Percentiles rank a stretch among this genome's conserved stretches.
phyloP scores from a whole-genome alignment of 2,113 vertebrate species.

The Gymnocephalus cernua region DNA sequence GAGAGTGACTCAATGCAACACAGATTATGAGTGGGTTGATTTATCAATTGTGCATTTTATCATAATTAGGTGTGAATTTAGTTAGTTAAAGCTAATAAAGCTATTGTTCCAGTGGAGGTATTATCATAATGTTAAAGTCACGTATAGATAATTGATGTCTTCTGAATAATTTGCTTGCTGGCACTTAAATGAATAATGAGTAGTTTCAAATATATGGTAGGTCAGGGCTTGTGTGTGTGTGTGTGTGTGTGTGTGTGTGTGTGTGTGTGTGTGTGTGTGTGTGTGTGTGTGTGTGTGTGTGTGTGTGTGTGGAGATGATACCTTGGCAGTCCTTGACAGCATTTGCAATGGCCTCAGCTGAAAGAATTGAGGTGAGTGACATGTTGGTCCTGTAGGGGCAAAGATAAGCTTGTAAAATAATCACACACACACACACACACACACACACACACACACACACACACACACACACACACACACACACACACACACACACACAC shows the following conservation, averaged over 20 bases:
- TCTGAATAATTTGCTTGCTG: background rate
- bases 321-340: constrained; percentile 97
- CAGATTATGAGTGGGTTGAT: background rate
- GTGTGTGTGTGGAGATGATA: constrained; percentile 59
- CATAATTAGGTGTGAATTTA: constrained; percentile 8
- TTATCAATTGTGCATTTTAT: constrained; percentile 1
- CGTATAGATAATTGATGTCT: background rate
- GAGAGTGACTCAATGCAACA: background rate
- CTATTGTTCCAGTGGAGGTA: background rate
- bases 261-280: constrained; percentile 29
- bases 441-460: background rate
- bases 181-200: background rate
- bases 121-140: background rate
- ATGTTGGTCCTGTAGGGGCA: constrained; percentile 86
- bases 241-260: background rate
- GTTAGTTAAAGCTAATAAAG: background rate
- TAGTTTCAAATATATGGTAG: background rate
- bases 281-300: constrained; percentile 26
- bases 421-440: background rate
- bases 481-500: background rate
- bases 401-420: constrained; percentile 50
- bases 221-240: no score
- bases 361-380: constrained; percentile 94
- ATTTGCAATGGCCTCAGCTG: constrained; percentile 91
- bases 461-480: background rate